These are phyloP conservation scores for Hydrolagus affinis DNA, from an alignment of 2,113 vertebrate genomes.

Conservation along the genomic window DNA sequence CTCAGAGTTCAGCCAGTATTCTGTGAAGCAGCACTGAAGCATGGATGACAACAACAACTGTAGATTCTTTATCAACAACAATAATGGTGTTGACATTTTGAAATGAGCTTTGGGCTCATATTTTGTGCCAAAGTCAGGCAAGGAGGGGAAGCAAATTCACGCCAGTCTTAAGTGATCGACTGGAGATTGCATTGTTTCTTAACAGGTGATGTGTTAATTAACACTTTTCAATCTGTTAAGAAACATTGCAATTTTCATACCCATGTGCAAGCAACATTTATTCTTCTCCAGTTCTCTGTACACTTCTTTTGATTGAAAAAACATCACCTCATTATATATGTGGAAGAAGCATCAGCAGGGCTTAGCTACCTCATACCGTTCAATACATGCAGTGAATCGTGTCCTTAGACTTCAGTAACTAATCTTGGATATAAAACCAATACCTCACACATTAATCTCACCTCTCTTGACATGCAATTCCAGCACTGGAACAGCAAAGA, in stretches of 20 bases:
- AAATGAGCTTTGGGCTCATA: too few species aligned
- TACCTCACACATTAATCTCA: slow-evolving; percentile 32
- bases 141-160: too few species aligned
- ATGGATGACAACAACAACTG: too few species aligned
- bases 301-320: neutral
- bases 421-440: slow-evolving; percentile 31
- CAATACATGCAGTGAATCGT: slow-evolving; percentile 22
- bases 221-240: too few species aligned
- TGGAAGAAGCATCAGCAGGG: neutral
- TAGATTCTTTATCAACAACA: too few species aligned
- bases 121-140: too few species aligned
- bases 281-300: neutral
- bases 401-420: slow-evolving; percentile 25
- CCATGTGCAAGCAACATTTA: neutral
- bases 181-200: too few species aligned
- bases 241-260: neutral
- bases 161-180: too few species aligned
- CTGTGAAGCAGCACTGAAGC: too few species aligned
- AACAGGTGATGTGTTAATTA: too few species aligned
- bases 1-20: too few species aligned
- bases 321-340: neutral
- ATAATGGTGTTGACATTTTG: too few species aligned
- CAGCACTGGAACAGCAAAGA: neutral
- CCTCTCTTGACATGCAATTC: slow-evolving; percentile 26
- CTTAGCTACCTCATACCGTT: neutral